These are phyloP conservation scores for Griposia aprilina DNA, from an alignment of 2,888 invertebrate species.

Conservation along the genomic window DNA sequence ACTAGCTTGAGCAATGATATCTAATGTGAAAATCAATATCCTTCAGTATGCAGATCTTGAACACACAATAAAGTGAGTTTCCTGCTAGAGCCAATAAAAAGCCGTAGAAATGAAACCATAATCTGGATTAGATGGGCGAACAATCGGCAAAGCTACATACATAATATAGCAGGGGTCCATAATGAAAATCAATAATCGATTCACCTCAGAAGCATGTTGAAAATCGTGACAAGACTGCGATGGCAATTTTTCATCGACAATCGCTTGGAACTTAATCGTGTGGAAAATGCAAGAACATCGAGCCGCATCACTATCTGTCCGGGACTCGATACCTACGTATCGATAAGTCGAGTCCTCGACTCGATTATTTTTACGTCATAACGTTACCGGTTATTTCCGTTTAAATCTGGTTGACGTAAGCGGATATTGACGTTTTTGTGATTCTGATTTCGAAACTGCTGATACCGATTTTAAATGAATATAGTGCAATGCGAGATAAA, in stretches of 20 bases:
- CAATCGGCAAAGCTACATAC: slow-evolving; percentile 30
- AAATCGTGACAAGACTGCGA: slow-evolving; percentile 76
- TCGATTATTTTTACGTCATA: slow-evolving; percentile 61
- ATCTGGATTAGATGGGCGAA: slow-evolving; percentile 57
- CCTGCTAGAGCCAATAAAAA: slow-evolving; percentile 19
- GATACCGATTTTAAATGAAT: slow-evolving; percentile 33
- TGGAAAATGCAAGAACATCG: slow-evolving; percentile 79
- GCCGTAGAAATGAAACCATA: slow-evolving; percentile 55
- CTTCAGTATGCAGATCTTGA: not conserved
- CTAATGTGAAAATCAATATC: not conserved
- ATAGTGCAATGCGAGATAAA: slow-evolving; percentile 9
- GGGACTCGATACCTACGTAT: slow-evolving; percentile 47
- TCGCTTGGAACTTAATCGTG: slow-evolving; percentile 77
- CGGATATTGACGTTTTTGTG: slow-evolving; percentile 55
- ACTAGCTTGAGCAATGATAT: not conserved
- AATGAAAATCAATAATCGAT: slow-evolving; percentile 76
- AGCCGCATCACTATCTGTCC: slow-evolving; percentile 63
- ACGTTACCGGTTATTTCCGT: slow-evolving; percentile 54
- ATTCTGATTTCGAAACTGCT: slow-evolving; percentile 45
- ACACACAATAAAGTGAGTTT: not conserved
- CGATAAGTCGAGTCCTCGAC: slow-evolving; percentile 46
- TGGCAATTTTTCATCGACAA: slow-evolving; percentile 78
- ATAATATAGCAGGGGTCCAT: slow-evolving; percentile 45
- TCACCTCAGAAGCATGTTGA: slow-evolving; percentile 70
- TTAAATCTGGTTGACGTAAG: slow-evolving; percentile 55